phyloP scores from a whole-genome alignment of 2,113 vertebrate species.

The Corythornis cristatus region DNA sequence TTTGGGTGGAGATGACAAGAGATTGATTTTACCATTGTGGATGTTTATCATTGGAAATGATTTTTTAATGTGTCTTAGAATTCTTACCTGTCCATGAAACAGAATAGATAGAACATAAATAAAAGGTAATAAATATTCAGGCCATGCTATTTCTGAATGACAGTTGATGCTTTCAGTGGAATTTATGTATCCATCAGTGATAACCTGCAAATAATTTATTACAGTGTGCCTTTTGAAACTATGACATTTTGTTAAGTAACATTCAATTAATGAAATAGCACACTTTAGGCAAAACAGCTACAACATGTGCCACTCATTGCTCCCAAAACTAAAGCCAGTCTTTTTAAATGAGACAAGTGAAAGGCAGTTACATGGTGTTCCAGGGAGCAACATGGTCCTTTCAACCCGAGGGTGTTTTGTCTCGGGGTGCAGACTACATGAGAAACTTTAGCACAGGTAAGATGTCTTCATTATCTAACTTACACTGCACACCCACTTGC shows the following conservation, averaged over 20 bases:
- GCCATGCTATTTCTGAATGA: neutral
- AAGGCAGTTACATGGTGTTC: neutral
- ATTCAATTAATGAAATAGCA: constrained; percentile 32
- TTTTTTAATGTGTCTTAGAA: neutral
- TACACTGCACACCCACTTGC: neutral
- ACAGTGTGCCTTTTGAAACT: neutral
- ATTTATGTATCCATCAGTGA: constrained; percentile 26
- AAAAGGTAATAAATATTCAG: constrained; percentile 43
- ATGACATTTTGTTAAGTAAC: constrained; percentile 13
- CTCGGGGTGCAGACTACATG: neutral
- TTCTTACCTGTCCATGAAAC: neutral
- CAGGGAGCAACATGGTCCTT: neutral
- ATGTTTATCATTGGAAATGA: neutral
- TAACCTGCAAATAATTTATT: constrained; percentile 27
- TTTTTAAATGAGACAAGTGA: constrained; percentile 2
- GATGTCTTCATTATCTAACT: neutral
- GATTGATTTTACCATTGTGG: neutral
- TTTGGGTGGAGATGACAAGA: neutral
- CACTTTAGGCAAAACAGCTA: constrained; percentile 22
- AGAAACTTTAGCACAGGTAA: neutral
- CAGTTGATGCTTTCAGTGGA: constrained; percentile 2
- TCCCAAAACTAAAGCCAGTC: neutral
- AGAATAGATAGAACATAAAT: neutral
- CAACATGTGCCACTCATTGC: neutral
- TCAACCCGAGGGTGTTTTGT: neutral